Base-by-base conservation (phyloP, 2,888 invertebrate genomes). In the Drosophila mercatorum region DNA sequence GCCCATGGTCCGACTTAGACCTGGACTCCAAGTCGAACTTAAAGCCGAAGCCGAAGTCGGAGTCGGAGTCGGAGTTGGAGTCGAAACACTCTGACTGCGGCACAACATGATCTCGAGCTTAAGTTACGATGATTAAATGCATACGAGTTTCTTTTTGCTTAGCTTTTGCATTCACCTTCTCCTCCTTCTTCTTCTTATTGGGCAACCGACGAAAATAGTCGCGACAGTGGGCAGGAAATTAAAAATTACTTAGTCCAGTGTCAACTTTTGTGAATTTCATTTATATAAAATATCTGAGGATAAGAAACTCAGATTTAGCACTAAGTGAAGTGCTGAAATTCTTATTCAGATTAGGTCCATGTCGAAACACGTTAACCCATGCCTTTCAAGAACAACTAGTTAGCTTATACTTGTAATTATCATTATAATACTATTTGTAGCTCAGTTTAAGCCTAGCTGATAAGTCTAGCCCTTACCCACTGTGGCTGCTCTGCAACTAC, bases 81-180 rank as follows among this genome's bases (percentile, higher is more conserved):
- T 41, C 58, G 41, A 41, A 51, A 40, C 63, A 57, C 81, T 76
- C 73, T 66, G 72, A 62, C 83, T 86, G 69, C 72, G 84, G 84
- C 90, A 90, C 88, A 90, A 86, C 86, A 90, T 87, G 86, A 90
- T 89, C 79, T 76, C 88, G 69, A 75, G 86, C 86, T 87, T 87
- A 87, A 90, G 90, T 90, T 87, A 90, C 86, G 84, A 87, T 87
- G 86, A 87, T 87, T 87, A 87, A 87, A 87, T 78, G 84, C 90
- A 89, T 90, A 87, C 90, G 86, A 87, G 86, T 89, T 80, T 89
- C 87, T 83, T 89, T 86, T 66, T 75, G 75, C 69, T 69, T 69
- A 81, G 81, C 51, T 67, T 63, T 72, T 51, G 62, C 44, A 71
- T 70, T 76, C 64, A 64, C 46, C 64, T 22, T 22, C 22, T 22